Conservation (phyloP, 2,888 invertebrate genomes). For the Lochmaea capreae region DNA sequence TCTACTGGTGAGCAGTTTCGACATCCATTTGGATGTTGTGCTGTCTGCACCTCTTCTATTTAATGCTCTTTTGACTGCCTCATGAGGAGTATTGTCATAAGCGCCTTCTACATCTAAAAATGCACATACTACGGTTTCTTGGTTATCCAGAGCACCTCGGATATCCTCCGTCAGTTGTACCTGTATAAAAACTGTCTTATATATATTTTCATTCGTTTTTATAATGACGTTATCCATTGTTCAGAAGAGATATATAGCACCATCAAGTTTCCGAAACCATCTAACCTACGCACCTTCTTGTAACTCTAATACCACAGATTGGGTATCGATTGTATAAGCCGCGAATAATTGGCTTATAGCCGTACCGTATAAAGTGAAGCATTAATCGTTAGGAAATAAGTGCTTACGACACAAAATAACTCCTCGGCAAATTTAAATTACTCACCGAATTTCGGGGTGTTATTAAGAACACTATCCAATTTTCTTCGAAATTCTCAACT, state of each 20-base stretch:
- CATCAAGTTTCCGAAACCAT: constrained; percentile 7
- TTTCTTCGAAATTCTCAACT: not conserved
- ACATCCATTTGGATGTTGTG: too few species aligned
- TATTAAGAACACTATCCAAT: not conserved
- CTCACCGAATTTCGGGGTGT: not conserved
- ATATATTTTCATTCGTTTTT: not conserved
- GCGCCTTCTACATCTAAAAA: too few species aligned
- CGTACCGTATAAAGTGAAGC: not conserved
- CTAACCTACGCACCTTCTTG: not conserved
- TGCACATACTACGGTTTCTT: too few species aligned
- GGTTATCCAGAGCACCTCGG: too few species aligned
- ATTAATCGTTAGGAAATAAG: not conserved
- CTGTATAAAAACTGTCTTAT: too few species aligned
- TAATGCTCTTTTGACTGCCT: too few species aligned
- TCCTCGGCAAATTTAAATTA: not conserved
- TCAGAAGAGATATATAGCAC: not conserved
- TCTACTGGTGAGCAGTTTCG: too few species aligned
- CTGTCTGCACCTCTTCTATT: too few species aligned
- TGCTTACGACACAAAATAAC: not conserved
- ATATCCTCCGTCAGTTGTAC: too few species aligned
- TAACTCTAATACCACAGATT: constrained; percentile 12
- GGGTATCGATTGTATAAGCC: constrained; percentile 11
- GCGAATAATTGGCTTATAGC: constrained; percentile 13
- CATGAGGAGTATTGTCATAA: too few species aligned
- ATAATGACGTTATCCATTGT: not conserved